Evolutionary conservation across 2,888 invertebrate species (phyloP).

Genomic region (Callosobruchus maculatus): DNA sequence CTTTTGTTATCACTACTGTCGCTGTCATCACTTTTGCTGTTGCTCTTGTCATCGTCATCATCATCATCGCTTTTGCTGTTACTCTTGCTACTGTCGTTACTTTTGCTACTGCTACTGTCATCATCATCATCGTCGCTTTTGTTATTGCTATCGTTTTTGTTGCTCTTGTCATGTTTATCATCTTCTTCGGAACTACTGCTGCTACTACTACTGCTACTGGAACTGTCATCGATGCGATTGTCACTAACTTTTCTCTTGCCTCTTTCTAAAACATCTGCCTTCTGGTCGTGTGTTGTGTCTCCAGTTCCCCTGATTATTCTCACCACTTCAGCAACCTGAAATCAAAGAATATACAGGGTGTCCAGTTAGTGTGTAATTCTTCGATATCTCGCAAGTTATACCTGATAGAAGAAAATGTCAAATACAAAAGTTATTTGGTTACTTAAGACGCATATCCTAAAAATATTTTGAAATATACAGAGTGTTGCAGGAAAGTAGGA

Average conservation of each 20-base stretch:
- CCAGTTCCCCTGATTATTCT: slow-evolving; percentile 3
- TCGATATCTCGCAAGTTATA: no score
- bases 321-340: not conserved
- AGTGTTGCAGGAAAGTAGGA: no score
- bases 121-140: not conserved
- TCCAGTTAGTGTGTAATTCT: no score
- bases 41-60: slow-evolving; percentile 3
- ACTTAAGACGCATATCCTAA: no score
- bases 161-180: not conserved
- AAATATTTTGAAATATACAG: no score
- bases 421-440: no score
- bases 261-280: not conserved
- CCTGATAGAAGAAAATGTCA: no score
- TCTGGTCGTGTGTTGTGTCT: not conserved
- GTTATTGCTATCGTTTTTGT: not conserved
- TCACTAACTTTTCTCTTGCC: not conserved
- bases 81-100: not conserved
- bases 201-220: not conserved
- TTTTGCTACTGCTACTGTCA: not conserved
- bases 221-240: not conserved
- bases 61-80: slow-evolving; percentile 4
- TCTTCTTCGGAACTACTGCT: not conserved
- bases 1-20: not conserved
- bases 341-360: not conserved
- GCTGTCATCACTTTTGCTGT: slow-evolving; percentile 9